A percentile compares a stretch with the other conserved stretches of the same genome.
phyloP scores from a whole-genome alignment of 2,113 vertebrate species.

The Ciconia boyciana region DNA sequence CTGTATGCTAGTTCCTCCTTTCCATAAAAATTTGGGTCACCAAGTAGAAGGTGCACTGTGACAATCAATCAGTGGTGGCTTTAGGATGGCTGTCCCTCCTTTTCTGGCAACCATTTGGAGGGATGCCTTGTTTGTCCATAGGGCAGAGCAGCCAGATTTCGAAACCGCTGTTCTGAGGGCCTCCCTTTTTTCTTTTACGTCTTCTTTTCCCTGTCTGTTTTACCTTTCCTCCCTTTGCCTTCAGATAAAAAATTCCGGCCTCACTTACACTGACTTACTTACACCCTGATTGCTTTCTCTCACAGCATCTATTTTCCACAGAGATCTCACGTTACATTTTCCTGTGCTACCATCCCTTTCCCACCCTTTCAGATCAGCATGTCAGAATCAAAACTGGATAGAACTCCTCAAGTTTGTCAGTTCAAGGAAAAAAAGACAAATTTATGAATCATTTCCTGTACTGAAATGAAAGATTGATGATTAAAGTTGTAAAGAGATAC shows the following conservation, averaged over 20 bases:
- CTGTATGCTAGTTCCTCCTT: not conserved
- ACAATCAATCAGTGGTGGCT: not conserved
- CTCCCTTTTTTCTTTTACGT: not conserved
- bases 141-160: not conserved
- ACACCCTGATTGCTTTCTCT: not conserved
- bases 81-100: not conserved
- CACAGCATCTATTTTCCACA: not conserved
- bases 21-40: not conserved
- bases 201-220: not conserved
- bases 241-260: not conserved
- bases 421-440: not conserved
- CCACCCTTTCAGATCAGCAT: not conserved
- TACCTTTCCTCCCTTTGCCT: not conserved
- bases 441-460: not conserved
- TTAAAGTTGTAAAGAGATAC: not conserved
- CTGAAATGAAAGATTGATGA: not conserved
- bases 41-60: not conserved
- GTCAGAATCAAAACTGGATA: not conserved
- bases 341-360: not conserved
- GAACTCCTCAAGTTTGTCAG: not conserved
- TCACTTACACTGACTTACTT: not conserved
- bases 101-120: not conserved
- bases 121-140: not conserved
- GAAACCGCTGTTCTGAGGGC: not conserved
- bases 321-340: not conserved